phyloP scores from a whole-genome alignment of 2,113 vertebrate genomes.

The Rhinolophus sinicus region DNA sequence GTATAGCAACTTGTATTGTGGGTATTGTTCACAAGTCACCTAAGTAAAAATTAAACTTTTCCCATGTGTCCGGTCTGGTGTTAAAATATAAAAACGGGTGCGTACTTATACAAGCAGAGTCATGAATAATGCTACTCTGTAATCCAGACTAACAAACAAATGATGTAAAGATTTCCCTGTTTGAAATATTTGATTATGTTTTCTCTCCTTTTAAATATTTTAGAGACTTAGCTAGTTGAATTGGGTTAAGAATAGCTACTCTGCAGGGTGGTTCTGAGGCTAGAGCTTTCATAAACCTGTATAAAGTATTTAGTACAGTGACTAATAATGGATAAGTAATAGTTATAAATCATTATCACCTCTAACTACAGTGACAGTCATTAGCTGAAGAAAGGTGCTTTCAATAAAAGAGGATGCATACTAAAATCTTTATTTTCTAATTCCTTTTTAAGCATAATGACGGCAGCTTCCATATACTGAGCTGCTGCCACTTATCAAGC shows the following conservation, averaged over 20 bases:
- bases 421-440: background rate
- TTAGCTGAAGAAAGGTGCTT: background rate
- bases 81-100: conserved; percentile 35
- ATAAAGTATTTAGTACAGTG: background rate
- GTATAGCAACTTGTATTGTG: conserved; percentile 54
- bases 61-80: conserved; percentile 36
- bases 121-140: background rate
- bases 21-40: conserved; percentile 65
- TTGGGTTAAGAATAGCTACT: background rate
- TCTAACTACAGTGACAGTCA: background rate
- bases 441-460: background rate
- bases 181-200: background rate
- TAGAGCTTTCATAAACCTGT: background rate
- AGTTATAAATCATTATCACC: background rate
- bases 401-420: background rate
- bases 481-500: background rate
- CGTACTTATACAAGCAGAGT: background rate
- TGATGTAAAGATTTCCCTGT: background rate
- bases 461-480: background rate
- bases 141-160: background rate
- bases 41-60: conserved; percentile 68
- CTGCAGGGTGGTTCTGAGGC: background rate
- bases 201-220: background rate
- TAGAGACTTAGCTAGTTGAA: background rate
- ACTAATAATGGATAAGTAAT: background rate